Base-by-base conservation (phyloP, 2,113 vertebrate genomes). In the Embiotoca jacksoni region DNA sequence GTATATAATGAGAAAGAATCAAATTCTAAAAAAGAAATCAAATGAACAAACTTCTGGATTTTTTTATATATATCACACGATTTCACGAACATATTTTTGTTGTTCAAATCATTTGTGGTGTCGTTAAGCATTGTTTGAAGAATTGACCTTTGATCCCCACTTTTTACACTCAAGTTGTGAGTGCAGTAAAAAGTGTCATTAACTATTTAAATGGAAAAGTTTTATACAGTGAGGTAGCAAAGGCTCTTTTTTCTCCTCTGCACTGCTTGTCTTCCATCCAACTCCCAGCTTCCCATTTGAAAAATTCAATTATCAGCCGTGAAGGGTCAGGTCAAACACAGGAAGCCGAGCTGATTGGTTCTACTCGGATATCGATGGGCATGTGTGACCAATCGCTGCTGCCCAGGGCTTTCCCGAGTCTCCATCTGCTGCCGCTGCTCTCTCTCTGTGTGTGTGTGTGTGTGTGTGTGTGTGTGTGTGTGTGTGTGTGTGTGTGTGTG, bases 271-370 rank as follows among this genome's bases (percentile, higher is more conserved):
- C 56, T 31, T 54, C 47, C 53, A 33, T 57, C 53, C 50, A 44
- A 59, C 61, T 44, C 53, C 35, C 72, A 59, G 59, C 59, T 77
- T 63, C 75, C 81, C 63, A 30, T 83, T 87, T 88, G 72, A 92
- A 91, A 92, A 91, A 92, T 94, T 94, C 90, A 91, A 92, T 94
- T 95, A 88, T 85, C 31, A 72, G 16, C 62, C 30, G 69, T 85
- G 71, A 91, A 84, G 56, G 90, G 89, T 93, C 92, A 93, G 84
- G 92, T 91, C 91, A 93, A 86, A 90, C 91, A 91, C 88, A 92
- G 94, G 93, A 95, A 95, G 92, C 91, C 11, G 35, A 86, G 75
- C 80, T 88, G 88, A 93, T 94, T 94, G 91, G 93, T 94, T 95
- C 90, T 90, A 84, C 90, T 93, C 81, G 41, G 77, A 84, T 92